phyloP scores from a whole-genome alignment of 2,888 invertebrate species.

The Imbricaverruca yamaguchii region DNA sequence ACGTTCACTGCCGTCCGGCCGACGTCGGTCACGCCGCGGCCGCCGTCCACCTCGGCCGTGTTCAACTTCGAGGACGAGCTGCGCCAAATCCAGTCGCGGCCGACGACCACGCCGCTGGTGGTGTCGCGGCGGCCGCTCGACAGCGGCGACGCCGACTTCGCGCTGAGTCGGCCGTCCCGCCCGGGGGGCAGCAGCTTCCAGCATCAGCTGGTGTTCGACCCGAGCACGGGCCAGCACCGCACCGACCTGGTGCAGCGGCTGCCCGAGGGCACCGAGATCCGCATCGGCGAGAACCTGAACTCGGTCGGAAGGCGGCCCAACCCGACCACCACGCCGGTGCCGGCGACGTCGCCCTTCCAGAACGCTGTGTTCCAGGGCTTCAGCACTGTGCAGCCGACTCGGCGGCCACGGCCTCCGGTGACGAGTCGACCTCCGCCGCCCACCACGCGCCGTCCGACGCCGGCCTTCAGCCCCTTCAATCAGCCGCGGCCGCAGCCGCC shows the following conservation, averaged over 20 bases:
- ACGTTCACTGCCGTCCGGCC: slow-evolving; percentile 26
- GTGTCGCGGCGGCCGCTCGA: neutral
- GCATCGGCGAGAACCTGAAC: slow-evolving; percentile 17
- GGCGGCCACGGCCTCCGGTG: slow-evolving; percentile 40
- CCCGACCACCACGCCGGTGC: slow-evolving; percentile 24
- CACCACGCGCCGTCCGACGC: slow-evolving; percentile 51
- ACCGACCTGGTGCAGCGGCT: slow-evolving; percentile 26
- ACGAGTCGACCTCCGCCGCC: neutral
- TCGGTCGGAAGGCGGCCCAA: neutral
- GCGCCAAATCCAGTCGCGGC: slow-evolving; percentile 55
- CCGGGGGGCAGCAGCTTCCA: slow-evolving; percentile 23
- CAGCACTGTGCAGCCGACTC: slow-evolving; percentile 33
- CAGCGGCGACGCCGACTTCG: slow-evolving; percentile 3
- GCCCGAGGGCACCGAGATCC: slow-evolving; percentile 23
- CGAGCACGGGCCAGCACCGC: slow-evolving; percentile 26
- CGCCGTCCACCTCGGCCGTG: neutral
- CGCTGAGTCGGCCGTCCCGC: slow-evolving; percentile 20
- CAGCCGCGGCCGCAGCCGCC: slow-evolving; percentile 49
- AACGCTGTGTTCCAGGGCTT: slow-evolving; percentile 49
- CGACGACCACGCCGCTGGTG: neutral
- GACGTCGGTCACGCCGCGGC: neutral
- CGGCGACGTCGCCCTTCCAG: slow-evolving; percentile 38
- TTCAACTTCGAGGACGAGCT: slow-evolving; percentile 60
- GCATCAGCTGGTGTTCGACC: slow-evolving; percentile 26
- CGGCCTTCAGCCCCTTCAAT: slow-evolving; percentile 49